Evolutionary conservation across 2,113 vertebrate genomes (phyloP), one percentile per base, ranked within the genome.

Genomic region (Myocastor coypus): DNA sequence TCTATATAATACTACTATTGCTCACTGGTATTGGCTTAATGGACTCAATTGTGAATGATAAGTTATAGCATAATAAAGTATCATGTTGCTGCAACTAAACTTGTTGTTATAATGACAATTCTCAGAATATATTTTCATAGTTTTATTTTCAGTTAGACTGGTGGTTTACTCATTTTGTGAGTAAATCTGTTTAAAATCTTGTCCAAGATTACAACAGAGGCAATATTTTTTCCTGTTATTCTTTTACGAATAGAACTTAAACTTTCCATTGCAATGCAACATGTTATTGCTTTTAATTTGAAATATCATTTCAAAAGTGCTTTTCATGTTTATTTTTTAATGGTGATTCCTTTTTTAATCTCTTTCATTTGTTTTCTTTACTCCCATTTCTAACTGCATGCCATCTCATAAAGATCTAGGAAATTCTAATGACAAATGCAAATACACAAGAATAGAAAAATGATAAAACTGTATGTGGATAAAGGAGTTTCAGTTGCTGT

Each of bases 361-460:
- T 91, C 13, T 95, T 84, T 94, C 84, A 34, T 95, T 80, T 77
- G 50, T 96, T 91, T 90, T 80, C 82, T 89, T 92, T 78, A 28
- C n/a, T 94, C 88, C 78, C 68, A 16, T 89, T 96, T 93, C 95
- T 93, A 89, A 77, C 24, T 55, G 7, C 59, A 81, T 32, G 69
- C 30, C 30, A 9, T 71, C 52, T 80, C 63, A 46, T 37, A 16
- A 24, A 73, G 64, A 2, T 17, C 52, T 57, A 20, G 13, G 5
- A 77, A 46, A 93, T 93, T 93, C 71, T 57, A 75, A 42, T 96
- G 84, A 80, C 77, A 94, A 94, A 91, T 71, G 63, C 32, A 83
- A 71, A 64, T 28, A 69, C 52, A 34, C 55, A 64, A 89, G 89
- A 89, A 81, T 19, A 93, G 83, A 90, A 87, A 30, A 73, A 85